Evolutionary conservation across 2,888 invertebrate genomes (phyloP), one percentile per base, ranked within the genome.

Genomic region (Scaptomyza tumidula): DNA sequence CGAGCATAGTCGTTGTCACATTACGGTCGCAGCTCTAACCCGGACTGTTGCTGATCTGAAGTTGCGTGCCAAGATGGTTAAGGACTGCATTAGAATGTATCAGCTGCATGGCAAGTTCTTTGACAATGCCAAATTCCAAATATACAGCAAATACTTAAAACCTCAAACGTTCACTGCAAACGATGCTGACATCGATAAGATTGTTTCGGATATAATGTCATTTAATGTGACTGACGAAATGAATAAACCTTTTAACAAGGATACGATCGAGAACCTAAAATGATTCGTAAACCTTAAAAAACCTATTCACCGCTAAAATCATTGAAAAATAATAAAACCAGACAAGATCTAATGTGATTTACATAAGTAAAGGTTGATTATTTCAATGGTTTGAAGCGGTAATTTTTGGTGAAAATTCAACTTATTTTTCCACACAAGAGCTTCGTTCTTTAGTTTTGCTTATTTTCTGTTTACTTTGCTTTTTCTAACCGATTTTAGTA

Each of bases 1-100:
- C 58, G 54, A 66, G 56, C 71, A 83, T 35, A 88, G 83, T 58
- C 72, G 75, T 31, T 88, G 84, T 27, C 70, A 73, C 31, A 73
- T 84, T 14, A 86, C 88, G 0, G 16, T 86, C 4, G 63, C 63
- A 0, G 84, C 84, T 0, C 56, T 86, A 1, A 53, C 33, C 14
- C 72, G 65, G 19, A 84, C 84, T 0, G 61, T 86, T 14, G 29
- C 52, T 3, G 58, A 88, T 48, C 7, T 39, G 0, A 7, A 72
- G 10, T 57, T 75, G 60, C 78, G 75, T 0, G 48, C 44, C 6
- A 66, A 64, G 7, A 7, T 78, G 14, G 45, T 75, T 1, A 67
- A 66, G 53, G 70, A 71, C 14, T 78, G 56, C 41, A 55, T 83
- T 9, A 72, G 68, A 54, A 86, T 71, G 84, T 83, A 88, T 41